Evolutionary conservation across 2,888 invertebrate genomes (phyloP).

Genomic region (Stenichneumon culpator): DNA sequence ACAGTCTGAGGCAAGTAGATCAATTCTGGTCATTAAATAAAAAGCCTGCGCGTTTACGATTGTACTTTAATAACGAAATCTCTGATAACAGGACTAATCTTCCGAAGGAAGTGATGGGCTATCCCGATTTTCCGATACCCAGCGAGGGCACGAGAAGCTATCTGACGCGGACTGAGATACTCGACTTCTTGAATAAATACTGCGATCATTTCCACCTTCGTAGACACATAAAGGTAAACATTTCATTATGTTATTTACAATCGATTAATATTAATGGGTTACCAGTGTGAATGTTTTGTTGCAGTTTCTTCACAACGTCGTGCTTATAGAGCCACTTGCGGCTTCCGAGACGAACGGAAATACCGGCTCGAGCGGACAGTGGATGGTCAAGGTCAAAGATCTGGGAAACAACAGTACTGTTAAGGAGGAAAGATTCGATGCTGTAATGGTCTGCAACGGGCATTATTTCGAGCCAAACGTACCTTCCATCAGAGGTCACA

Average conservation of each 20-base stretch:
- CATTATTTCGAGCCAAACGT: slow-evolving; percentile 86
- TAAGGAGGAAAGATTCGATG: slow-evolving; percentile 81
- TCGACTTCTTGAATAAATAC: slow-evolving; percentile 90
- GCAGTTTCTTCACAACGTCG: slow-evolving; percentile 81
- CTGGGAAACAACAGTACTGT: slow-evolving; percentile 73
- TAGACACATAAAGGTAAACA: slow-evolving; percentile 88
- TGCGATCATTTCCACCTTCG: slow-evolving; percentile 89
- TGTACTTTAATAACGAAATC: slow-evolving; percentile 15
- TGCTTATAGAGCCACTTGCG: slow-evolving; percentile 75
- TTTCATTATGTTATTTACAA: neutral
- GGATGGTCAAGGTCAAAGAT: slow-evolving; percentile 81
- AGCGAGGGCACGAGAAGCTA: slow-evolving; percentile 90
- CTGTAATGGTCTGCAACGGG: slow-evolving; percentile 84
- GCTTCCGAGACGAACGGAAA: slow-evolving; percentile 54
- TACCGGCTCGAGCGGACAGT: slow-evolving; percentile 70
- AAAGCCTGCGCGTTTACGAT: neutral
- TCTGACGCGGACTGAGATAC: slow-evolving; percentile 90
- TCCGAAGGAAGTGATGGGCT: slow-evolving; percentile 97
- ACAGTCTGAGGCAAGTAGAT: slow-evolving; percentile 90
- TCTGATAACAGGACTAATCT: slow-evolving; percentile 93
- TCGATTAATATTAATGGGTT: slow-evolving; percentile 13
- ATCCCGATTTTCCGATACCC: slow-evolving; percentile 93
- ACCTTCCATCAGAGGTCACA: slow-evolving; percentile 85
- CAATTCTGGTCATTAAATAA: neutral
- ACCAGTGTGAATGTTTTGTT: slow-evolving; percentile 4